Conservation (phyloP, 2,113 vertebrate genomes). For the Stigmatopora nigra region DNA sequence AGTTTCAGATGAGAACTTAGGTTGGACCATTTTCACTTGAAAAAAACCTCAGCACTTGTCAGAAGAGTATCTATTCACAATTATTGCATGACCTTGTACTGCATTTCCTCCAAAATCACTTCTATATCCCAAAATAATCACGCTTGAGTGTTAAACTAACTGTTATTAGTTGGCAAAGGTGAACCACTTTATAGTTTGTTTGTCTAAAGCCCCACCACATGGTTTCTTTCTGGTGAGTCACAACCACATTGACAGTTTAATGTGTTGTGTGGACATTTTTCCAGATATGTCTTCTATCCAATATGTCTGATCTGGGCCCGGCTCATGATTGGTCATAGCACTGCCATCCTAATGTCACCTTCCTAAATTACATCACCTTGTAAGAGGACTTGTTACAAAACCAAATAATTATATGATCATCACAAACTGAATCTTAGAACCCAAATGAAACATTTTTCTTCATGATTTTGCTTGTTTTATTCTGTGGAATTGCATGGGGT, state of each 20-base stretch:
- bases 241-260: conserved; percentile 42
- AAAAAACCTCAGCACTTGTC: conserved; percentile 33
- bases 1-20: conserved; percentile 11
- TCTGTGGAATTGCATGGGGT: conserved; percentile 23
- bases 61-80: neutral
- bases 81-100: conserved; percentile 11
- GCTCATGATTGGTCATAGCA: conserved; percentile 30
- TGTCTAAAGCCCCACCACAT: conserved; percentile 26
- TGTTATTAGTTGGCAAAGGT: conserved; percentile 39
- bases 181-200: conserved; percentile 38
- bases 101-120: conserved; percentile 19
- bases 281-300: conserved; percentile 34
- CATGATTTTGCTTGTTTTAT: conserved; percentile 34
- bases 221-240: conserved; percentile 44
- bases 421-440: neutral
- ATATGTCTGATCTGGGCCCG: conserved; percentile 11
- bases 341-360: conserved; percentile 23
- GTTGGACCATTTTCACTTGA: conserved; percentile 20
- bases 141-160: conserved; percentile 31
- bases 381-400: conserved; percentile 51
- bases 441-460: neutral
- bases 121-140: conserved; percentile 26
- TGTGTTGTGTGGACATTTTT: conserved; percentile 27
- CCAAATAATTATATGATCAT: too few relatives aligned
- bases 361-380: conserved; percentile 55